Percentiles rank a stretch among this genome's conserved stretches.
These are phyloP conservation scores for Chouioia cunea DNA, from an alignment of 2,888 invertebrate genomes.

Conservation along the genomic window DNA sequence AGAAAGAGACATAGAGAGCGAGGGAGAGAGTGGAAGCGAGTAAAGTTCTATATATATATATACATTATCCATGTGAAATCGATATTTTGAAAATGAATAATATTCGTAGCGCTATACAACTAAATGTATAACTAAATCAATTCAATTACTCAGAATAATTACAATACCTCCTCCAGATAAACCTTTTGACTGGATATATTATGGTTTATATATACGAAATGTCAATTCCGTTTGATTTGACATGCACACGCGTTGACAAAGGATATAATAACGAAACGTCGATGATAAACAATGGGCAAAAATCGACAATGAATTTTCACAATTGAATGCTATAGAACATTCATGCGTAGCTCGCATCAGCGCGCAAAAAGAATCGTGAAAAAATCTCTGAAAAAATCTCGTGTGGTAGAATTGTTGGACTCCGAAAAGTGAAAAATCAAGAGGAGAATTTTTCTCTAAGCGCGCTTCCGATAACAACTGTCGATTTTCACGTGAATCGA, in stretches of 20 bases:
- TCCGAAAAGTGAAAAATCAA: slow-evolving; percentile 41
- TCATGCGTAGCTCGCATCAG: not conserved
- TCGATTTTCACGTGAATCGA: slow-evolving; percentile 18
- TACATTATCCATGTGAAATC: not conserved
- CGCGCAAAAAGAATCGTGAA: not conserved
- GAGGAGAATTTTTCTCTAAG: slow-evolving; percentile 37
- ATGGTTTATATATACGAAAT: too few relatives aligned
- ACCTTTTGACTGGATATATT: too few relatives aligned
- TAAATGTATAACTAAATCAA: too few relatives aligned
- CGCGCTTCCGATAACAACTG: slow-evolving; percentile 26
- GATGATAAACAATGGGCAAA: too few relatives aligned
- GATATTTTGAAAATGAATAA: slow-evolving; percentile 10
- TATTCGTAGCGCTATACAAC: too few relatives aligned
- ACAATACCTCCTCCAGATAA: too few relatives aligned
- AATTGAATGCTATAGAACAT: not conserved
- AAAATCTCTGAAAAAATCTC: not conserved
- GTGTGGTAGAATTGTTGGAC: slow-evolving; percentile 3
- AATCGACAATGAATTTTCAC: slow-evolving; percentile 9
- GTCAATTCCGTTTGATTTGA: too few relatives aligned
- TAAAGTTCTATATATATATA: not conserved
- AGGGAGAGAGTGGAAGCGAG: not conserved
- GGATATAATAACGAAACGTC: too few relatives aligned
- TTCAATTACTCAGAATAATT: slow-evolving; percentile 9
- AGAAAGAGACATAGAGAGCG: too few relatives aligned
- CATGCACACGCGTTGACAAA: too few relatives aligned